Conservation (phyloP, 2,888 invertebrate species). For the Pyralis farinalis region DNA sequence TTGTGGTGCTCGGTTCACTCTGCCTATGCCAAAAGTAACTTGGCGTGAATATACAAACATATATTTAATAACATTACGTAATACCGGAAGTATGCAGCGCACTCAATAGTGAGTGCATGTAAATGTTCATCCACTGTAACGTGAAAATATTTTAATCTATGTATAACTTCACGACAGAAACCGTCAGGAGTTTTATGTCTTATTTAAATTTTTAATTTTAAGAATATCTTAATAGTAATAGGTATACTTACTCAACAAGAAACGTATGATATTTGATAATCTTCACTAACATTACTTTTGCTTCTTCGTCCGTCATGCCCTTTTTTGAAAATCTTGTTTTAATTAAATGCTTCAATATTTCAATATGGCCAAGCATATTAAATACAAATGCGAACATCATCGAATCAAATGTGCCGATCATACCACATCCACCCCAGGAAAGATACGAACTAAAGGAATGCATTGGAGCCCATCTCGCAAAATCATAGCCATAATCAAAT, state of each 20-base stretch:
- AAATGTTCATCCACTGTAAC: too few species aligned
- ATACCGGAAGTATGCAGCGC: too few species aligned
- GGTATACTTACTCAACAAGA: constrained; percentile 33
- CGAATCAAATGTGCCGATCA: constrained; percentile 29
- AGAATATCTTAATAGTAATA: too few species aligned
- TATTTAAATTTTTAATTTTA: too few species aligned
- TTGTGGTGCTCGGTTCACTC: too few species aligned
- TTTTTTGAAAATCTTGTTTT: constrained; percentile 17
- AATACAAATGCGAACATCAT: constrained; percentile 32
- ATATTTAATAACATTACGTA: too few species aligned
- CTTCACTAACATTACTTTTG: constrained; percentile 24
- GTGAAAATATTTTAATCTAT: too few species aligned
- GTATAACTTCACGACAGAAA: too few species aligned
- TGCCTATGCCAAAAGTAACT: too few species aligned
- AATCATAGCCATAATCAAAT: constrained; percentile 33
- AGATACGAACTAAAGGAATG: constrained; percentile 12
- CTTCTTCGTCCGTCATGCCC: constrained; percentile 21
- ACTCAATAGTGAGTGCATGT: too few species aligned
- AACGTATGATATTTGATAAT: constrained; percentile 34
- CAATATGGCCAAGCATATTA: constrained; percentile 38
- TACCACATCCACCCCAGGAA: constrained; percentile 3
- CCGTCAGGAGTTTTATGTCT: too few species aligned
- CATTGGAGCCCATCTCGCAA: constrained; percentile 25
- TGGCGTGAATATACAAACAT: too few species aligned
- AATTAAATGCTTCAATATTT: constrained; percentile 32